Conservation (phyloP, 30 jellyfish, hydroid and myxozoan genomes). For the Aurelia sp. region DNA sequence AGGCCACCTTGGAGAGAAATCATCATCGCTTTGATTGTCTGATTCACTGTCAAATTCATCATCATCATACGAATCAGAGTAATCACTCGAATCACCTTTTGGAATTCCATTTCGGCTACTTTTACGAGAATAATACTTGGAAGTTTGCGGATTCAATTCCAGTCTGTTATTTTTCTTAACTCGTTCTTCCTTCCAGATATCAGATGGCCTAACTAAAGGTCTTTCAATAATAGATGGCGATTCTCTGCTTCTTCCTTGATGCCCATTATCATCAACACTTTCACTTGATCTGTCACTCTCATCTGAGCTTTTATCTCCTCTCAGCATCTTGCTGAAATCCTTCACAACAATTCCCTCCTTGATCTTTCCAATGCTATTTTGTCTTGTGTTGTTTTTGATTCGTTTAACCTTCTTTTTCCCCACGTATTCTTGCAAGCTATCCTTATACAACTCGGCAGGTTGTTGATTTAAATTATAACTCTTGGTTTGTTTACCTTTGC, state of each 20-base stretch:
- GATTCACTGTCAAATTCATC: slow-evolving; percentile 8
- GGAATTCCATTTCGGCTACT: no score
- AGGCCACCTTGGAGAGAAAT: no score
- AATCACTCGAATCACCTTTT: no score
- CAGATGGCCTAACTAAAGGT: slow-evolving; percentile 29
- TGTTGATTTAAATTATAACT: no score
- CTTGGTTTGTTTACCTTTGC: no score
- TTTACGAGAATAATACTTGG: neutral
- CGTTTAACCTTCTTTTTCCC: no score
- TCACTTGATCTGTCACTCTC: neutral
- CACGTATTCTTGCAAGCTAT: neutral
- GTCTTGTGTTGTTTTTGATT: neutral
- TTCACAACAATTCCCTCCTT: neutral
- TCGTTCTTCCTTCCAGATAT: neutral
- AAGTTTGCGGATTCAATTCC: neutral
- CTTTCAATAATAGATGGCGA: slow-evolving; percentile 32
- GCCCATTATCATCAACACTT: neutral
- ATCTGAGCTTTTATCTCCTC: slow-evolving; percentile 5
- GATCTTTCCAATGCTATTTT: neutral
- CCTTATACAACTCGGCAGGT: no score
- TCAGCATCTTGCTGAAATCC: slow-evolving; percentile 5
- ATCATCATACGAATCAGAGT: neutral
- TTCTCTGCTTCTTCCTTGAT: neutral
- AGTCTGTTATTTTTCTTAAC: neutral
- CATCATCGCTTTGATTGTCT: neutral